Conservation (phyloP, 2,797 vertebrate species). For the Pagetopsis macropterus region DNA sequence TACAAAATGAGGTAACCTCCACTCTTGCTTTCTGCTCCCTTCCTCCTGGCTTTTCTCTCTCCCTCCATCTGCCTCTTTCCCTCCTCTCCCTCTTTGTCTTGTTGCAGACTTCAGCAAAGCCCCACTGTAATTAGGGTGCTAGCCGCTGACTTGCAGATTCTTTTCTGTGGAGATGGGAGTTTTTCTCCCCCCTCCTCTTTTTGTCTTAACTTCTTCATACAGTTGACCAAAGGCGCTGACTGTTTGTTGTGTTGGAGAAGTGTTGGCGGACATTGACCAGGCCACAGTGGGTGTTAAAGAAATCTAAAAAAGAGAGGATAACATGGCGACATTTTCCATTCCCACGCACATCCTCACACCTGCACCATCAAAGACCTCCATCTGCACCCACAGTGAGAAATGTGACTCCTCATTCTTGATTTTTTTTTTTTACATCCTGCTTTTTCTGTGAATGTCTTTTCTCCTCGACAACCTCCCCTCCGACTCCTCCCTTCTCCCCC, state of each 20-base stretch:
- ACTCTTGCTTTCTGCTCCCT: conserved; percentile 29
- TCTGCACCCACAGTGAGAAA: conserved; percentile 43
- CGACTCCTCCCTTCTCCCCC: conserved; percentile 29
- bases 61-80: conserved; percentile 34
- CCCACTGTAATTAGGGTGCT: conserved; percentile 83
- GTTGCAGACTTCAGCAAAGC: conserved; percentile 87
- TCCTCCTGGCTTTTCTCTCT: conserved; percentile 9
- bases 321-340: conserved; percentile 4
- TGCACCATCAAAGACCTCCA: conserved; percentile 54
- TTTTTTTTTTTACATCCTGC: conserved; percentile 51
- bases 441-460: conserved; percentile 47
- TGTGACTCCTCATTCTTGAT: conserved; percentile 32
- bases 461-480: conserved; percentile 22
- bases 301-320: neutral
- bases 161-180: conserved; percentile 74
- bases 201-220: conserved; percentile 49
- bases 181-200: conserved; percentile 25
- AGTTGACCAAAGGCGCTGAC: conserved; percentile 65
- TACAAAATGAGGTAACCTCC: conserved; percentile 67
- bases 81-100: conserved; percentile 58
- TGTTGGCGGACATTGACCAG: conserved; percentile 31
- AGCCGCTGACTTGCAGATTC: conserved; percentile 86
- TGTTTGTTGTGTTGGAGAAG: conserved; percentile 31
- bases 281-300: conserved; percentile 26
- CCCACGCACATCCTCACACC: conserved; percentile 47